A percentile compares a stretch with the other conserved stretches of the same genome.
Evolutionary conservation across 2,888 invertebrate genomes (phyloP).

Genomic region (Eugnorisma glareosa): DNA sequence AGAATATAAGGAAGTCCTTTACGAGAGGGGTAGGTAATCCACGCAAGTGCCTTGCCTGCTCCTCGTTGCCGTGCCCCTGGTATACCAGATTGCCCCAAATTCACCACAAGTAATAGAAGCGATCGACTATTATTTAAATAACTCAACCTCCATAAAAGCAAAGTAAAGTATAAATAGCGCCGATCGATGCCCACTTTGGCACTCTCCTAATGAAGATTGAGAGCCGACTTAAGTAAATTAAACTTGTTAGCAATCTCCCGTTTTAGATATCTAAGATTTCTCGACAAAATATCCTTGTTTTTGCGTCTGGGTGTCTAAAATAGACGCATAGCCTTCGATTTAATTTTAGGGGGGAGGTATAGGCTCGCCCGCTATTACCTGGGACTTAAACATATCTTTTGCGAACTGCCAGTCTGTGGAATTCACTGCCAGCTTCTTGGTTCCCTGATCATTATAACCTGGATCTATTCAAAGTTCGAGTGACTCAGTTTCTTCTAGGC

Average conservation of each 20-base stretch:
- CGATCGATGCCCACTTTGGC: conserved; percentile 15
- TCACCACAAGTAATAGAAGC: background rate
- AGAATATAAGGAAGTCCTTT: background rate
- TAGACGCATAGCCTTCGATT: background rate
- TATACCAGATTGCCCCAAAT: background rate
- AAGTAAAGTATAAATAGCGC: conserved; percentile 17
- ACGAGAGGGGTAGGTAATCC: background rate
- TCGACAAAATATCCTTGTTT: background rate
- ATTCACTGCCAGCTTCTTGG: too few species aligned
- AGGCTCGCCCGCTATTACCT: background rate
- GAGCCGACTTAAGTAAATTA: conserved; percentile 16
- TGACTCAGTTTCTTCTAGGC: too few species aligned
- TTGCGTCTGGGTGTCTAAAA: background rate
- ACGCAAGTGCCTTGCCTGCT: background rate
- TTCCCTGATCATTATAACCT: too few species aligned
- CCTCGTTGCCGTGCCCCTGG: background rate
- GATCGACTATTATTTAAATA: background rate
- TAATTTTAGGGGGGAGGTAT: background rate
- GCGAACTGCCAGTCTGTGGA: too few species aligned
- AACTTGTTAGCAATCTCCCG: background rate
- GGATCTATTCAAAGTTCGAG: too few species aligned
- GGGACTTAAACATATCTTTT: background rate
- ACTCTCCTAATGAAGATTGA: conserved; percentile 23
- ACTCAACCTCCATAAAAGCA: background rate
- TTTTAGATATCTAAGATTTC: background rate